phyloP scores from a whole-genome alignment of 1,140 invertebrate species.

The Drosophila truncata region DNA sequence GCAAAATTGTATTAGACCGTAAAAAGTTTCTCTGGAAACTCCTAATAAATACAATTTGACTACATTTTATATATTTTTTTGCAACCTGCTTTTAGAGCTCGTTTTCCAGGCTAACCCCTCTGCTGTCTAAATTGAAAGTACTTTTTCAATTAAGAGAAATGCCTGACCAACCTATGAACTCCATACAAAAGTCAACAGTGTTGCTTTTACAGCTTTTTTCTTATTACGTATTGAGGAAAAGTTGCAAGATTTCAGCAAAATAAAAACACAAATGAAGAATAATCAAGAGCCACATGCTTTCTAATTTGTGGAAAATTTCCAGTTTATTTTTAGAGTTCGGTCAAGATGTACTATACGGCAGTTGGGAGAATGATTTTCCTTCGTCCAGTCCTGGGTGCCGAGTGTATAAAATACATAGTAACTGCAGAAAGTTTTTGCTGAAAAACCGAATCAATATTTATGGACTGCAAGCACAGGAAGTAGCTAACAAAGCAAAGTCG shows the following conservation, averaged over 20 bases:
- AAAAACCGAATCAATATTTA: conserved; percentile 72
- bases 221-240: not conserved
- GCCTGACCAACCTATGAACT: not conserved
- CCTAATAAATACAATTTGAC: not conserved
- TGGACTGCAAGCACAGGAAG: conserved; percentile 57
- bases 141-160: conserved; percentile 11
- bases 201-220: conserved; percentile 8
- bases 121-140: conserved; percentile 1
- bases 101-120: not conserved
- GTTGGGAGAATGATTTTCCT: conserved; percentile 23
- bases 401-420: conserved; percentile 32
- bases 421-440: conserved; percentile 46
- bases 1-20: not conserved
- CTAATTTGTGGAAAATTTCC: conserved; percentile 16
- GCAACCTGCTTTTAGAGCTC: not conserved
- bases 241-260: conserved; percentile 6
- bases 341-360: conserved; percentile 18
- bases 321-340: conserved; percentile 22
- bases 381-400: no score
- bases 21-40: not conserved
- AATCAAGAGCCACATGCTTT: conserved; percentile 11
- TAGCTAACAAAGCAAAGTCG: conserved; percentile 42
- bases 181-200: conserved; percentile 8
- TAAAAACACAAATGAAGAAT: conserved; percentile 10
- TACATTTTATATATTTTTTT: conserved; percentile 5